phyloP scores from a whole-genome alignment of 2,888 invertebrate genomes.

The Branchellion lobata region DNA sequence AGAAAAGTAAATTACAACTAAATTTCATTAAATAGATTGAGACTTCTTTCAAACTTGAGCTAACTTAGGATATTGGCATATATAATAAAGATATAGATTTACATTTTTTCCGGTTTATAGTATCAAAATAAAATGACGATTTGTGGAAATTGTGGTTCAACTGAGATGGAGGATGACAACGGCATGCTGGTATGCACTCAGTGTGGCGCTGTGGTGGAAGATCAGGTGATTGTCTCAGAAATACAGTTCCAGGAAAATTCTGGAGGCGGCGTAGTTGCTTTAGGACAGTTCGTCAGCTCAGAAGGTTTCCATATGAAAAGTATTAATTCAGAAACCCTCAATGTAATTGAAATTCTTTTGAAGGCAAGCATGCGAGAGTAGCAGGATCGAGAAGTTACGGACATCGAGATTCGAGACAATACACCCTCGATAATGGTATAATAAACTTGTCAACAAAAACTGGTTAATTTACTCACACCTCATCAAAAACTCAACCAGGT shows the following conservation, averaged over 20 bases:
- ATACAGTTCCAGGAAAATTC: slow-evolving; percentile 91
- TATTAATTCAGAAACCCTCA: no score
- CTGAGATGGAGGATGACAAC: slow-evolving; percentile 90
- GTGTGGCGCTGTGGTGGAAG: slow-evolving; percentile 93
- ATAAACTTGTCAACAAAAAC: not conserved
- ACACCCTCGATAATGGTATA: slow-evolving; percentile 79
- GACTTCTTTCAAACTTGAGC: no score
- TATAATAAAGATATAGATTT: no score
- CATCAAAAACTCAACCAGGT: slow-evolving; percentile 53
- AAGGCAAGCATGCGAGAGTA: slow-evolving; percentile 12
- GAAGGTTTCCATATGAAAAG: slow-evolving; percentile 70
- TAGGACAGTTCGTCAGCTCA: slow-evolving; percentile 88
- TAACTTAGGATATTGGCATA: no score
- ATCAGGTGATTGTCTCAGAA: slow-evolving; percentile 92
- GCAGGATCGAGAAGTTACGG: slow-evolving; percentile 28
- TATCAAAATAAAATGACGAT: slow-evolving; percentile 47
- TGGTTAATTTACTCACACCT: not conserved
- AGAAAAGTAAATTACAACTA: no score
- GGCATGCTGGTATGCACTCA: slow-evolving; percentile 93
- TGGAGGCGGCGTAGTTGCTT: slow-evolving; percentile 80
- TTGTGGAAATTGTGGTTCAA: slow-evolving; percentile 65
- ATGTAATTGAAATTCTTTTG: no score
- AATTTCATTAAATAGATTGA: no score
- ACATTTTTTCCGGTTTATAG: no score
- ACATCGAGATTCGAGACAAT: slow-evolving; percentile 77